These are phyloP conservation scores for Globodera rostochiensis DNA, from an alignment of 1,140 invertebrate genomes.

Conservation along the genomic window DNA sequence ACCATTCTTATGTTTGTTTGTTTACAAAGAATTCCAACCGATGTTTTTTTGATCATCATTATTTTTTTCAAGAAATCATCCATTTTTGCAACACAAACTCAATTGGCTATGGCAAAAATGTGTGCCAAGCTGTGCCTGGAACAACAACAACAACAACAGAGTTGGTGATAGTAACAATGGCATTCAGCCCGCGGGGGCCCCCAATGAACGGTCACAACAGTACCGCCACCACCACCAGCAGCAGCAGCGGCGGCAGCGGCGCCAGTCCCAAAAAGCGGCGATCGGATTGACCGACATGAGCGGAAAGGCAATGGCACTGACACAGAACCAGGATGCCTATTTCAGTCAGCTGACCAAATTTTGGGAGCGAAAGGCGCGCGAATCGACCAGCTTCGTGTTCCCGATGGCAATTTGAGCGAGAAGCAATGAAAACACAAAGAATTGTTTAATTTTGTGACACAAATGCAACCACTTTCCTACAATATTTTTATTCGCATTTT, in stretches of 20 bases:
- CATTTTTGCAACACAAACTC: no score
- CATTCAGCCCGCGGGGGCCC: background rate
- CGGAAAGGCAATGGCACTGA: background rate
- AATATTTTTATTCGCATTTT: no score
- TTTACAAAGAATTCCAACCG: background rate
- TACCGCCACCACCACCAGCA: background rate
- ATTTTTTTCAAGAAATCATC: no score
- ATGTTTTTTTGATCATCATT: no score
- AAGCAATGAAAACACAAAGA: no score
- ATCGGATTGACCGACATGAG: constrained; percentile 1
- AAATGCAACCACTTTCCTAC: no score
- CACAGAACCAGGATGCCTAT: background rate
- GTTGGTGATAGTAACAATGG: background rate
- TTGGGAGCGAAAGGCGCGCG: background rate
- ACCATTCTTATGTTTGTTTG: background rate
- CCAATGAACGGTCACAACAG: background rate
- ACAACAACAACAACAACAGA: background rate
- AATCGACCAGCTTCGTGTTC: no score
- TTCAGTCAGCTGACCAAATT: background rate
- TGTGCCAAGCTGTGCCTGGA: background rate
- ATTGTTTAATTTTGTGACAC: no score
- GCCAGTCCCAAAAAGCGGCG: no score
- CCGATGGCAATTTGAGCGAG: no score
- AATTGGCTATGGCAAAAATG: background rate
- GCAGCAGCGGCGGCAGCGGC: background rate